Percentiles rank a stretch among this genome's conserved stretches.
Evolutionary conservation across 2,113 vertebrate genomes (phyloP).

Genomic region (Microtus ochrogaster): DNA sequence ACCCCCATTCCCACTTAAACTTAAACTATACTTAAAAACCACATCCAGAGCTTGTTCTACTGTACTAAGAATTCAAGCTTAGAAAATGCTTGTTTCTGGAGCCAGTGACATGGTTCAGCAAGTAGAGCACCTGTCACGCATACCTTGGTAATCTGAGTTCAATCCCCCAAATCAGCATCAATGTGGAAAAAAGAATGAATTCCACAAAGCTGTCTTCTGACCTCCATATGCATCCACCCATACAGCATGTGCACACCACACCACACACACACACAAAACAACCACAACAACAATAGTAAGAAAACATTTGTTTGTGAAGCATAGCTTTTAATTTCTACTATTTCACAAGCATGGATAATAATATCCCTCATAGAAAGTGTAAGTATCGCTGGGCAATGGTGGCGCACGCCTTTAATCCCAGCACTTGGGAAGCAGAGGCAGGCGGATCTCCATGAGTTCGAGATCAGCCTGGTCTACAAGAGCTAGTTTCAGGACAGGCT

Average conservation of each 20-base stretch:
- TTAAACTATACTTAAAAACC: too few species aligned
- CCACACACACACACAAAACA: background rate
- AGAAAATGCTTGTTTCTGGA: background rate
- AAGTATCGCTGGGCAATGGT: accelerated
- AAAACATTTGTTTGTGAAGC: background rate
- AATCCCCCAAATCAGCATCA: background rate
- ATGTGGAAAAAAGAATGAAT: background rate
- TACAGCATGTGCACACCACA: background rate
- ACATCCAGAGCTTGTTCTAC: background rate
- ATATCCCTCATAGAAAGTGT: background rate
- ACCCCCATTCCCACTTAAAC: background rate
- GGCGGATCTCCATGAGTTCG: too few species aligned
- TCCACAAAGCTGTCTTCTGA: background rate
- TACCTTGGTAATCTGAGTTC: background rate
- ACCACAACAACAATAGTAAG: too few species aligned
- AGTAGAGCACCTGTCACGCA: background rate
- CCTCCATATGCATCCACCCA: background rate
- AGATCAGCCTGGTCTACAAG: too few species aligned
- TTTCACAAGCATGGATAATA: background rate
- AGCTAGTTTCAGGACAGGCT: too few species aligned
- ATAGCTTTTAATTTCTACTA: constrained; percentile 36
- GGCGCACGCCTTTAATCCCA: too few species aligned
- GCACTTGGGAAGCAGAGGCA: too few species aligned
- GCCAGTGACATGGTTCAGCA: background rate
- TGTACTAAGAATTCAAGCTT: background rate